Base-by-base conservation (phyloP, 2,888 invertebrate genomes). In the Drosophila prostipennis region DNA sequence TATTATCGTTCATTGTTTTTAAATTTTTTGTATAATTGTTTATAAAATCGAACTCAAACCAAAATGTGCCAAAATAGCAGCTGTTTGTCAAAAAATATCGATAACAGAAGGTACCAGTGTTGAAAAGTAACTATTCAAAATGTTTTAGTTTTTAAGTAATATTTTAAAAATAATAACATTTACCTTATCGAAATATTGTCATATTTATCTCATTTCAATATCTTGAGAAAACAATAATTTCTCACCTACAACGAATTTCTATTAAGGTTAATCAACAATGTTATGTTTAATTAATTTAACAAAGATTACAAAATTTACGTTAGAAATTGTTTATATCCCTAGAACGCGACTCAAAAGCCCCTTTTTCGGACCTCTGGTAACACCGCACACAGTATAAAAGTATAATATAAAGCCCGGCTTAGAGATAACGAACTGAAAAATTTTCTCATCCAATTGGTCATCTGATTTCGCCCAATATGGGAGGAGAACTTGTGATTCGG, bases 321-420 rank as follows among this genome's bases (percentile, higher is more conserved):
- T 7, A 29, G 7, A 19, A 19, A 19, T 19, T 19, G 3, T 19
- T 19, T 19, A 19, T 3, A 2, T 19, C 19, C 19, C 10, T 42
- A 11, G 19, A 40, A 40, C 4, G 16, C 40, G 14, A 8, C 16
- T 8, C 3, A 40, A 40, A 10, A 2, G 0, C 2, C 5, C 14
- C 26, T 4, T 7, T 19, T 26, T 26, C 26, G 1, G 6, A 36
- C n/a, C 59, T 59, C 59, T 59, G 59, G 55, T 45, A 56, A 56
- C 59, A 45, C 59, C 45, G n/a, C 16, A 3, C 6, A n/a, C 6
- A 29, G n/a, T n/a, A 6, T 0, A 16, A 10, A 29, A n/a, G 11
- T 42, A 75, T 61, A 63, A 39, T 59, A 39, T 40, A 29, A 68
- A 64, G 23, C 45, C 65, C 45, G 65, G 65, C 69, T 65, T 54